phyloP scores from a whole-genome alignment of 2,888 invertebrate genomes.

The Apantesis nais region DNA sequence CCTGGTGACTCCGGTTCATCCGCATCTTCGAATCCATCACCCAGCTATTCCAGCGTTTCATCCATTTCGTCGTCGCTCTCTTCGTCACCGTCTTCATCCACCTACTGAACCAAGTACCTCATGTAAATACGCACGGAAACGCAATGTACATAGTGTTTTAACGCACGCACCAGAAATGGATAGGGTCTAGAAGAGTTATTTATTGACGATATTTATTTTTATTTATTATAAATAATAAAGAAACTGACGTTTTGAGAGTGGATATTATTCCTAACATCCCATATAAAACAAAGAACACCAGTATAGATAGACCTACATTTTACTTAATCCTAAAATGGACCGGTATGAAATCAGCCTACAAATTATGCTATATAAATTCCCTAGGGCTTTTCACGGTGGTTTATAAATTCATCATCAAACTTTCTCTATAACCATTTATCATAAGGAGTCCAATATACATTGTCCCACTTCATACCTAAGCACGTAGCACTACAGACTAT shows the following conservation, averaged over 20 bases:
- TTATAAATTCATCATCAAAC: slow-evolving; percentile 23
- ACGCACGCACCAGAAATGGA: slow-evolving; percentile 70
- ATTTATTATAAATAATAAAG: slow-evolving; percentile 81
- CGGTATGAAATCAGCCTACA: slow-evolving; percentile 1
- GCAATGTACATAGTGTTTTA: slow-evolving; percentile 63
- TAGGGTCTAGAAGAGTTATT: slow-evolving; percentile 77
- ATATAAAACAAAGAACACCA: background rate
- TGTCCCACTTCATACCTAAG: slow-evolving; percentile 14
- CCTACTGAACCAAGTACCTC: slow-evolving; percentile 68
- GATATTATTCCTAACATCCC: slow-evolving; percentile 28
- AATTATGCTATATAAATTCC: slow-evolving; percentile 39
- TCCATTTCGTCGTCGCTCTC: slow-evolving; percentile 75
- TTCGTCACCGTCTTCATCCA: slow-evolving; percentile 65
- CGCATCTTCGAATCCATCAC: slow-evolving; percentile 84
- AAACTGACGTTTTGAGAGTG: slow-evolving; percentile 65
- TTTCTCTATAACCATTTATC: slow-evolving; percentile 41
- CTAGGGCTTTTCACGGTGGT: slow-evolving; percentile 41
- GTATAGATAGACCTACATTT: background rate
- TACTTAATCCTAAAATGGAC: background rate
- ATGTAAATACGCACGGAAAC: slow-evolving; percentile 59
- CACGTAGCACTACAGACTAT: background rate
- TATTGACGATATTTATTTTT: slow-evolving; percentile 80
- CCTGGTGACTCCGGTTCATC: slow-evolving; percentile 87
- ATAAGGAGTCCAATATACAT: slow-evolving; percentile 25
- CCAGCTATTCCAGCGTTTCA: slow-evolving; percentile 79